A percentile compares a stretch with the other conserved stretches of the same genome.
phyloP scores from a whole-genome alignment of 2,797 vertebrate genomes.

The Halcyon badia region DNA sequence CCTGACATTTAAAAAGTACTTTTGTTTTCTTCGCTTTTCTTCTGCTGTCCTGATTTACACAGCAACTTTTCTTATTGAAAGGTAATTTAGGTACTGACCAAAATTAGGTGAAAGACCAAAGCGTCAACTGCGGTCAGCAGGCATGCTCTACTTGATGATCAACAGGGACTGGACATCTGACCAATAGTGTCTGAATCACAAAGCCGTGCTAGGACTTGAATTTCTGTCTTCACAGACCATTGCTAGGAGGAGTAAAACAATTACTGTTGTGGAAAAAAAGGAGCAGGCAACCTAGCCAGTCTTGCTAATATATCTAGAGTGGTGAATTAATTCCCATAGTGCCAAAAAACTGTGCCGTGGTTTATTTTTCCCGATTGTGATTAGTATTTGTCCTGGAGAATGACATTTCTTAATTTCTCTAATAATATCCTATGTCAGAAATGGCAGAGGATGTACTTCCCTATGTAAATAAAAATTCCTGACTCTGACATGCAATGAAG shows the following conservation, averaged over 20 bases:
- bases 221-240: not conserved
- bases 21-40: slow-evolving; percentile 4
- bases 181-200: not conserved
- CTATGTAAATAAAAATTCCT: not conserved
- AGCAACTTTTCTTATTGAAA: not conserved
- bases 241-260: not conserved
- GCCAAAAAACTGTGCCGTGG: not conserved
- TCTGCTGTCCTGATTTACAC: not conserved
- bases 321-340: not conserved
- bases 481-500: not conserved
- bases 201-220: not conserved
- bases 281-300: not conserved
- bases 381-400: slow-evolving; percentile 22
- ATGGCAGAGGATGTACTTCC: not conserved
- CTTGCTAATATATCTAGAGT: not conserved
- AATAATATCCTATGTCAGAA: not conserved
- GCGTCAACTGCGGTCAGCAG: not conserved
- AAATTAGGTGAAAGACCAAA: not conserved
- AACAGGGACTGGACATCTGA: not conserved
- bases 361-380: not conserved
- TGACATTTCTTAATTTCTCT: not conserved
- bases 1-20: not conserved
- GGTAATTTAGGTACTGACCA: not conserved
- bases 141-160: not conserved
- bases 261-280: not conserved